Conservation (phyloP, 2,888 invertebrate genomes). For the Heterodera filipjevi region DNA sequence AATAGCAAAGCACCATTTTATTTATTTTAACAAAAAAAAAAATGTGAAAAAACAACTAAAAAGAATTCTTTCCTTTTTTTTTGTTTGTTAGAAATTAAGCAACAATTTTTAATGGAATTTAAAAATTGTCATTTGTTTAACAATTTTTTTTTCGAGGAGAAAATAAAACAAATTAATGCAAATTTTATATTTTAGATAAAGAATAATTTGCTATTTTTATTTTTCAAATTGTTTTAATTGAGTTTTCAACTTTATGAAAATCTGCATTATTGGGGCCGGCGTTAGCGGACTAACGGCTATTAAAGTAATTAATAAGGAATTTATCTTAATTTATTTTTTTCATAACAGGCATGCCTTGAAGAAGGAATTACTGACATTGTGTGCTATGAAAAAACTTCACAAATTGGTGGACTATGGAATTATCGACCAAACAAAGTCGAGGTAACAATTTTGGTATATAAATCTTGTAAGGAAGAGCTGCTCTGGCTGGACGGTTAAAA, state of each 20-base stretch:
- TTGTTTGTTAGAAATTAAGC: too few relatives aligned
- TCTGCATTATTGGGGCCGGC: conserved; percentile 62
- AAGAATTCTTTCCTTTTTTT: too few relatives aligned
- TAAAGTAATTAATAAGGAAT: conserved; percentile 38
- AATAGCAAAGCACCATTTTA: background rate
- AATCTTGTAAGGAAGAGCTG: too few relatives aligned
- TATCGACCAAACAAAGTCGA: conserved; percentile 52
- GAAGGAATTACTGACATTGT: conserved; percentile 56
- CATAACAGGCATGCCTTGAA: conserved; percentile 50
- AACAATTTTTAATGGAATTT: too few relatives aligned
- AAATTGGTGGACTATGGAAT: conserved; percentile 64
- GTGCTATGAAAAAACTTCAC: conserved; percentile 58
- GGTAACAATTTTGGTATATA: conserved; percentile 11
- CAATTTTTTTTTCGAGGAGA: too few relatives aligned
- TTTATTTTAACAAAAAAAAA: background rate
- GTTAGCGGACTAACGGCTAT: conserved; percentile 62
- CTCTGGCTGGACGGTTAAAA: too few relatives aligned
- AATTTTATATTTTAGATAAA: too few relatives aligned
- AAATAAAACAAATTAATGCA: too few relatives aligned
- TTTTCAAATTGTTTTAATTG: too few relatives aligned
- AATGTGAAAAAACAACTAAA: too few relatives aligned
- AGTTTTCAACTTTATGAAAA: conserved; percentile 24
- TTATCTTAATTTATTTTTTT: conserved; percentile 11
- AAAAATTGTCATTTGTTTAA: too few relatives aligned
- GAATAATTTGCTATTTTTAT: too few relatives aligned